phyloP scores from a whole-genome alignment of 2,888 invertebrate genomes.

The Eristalis intricaria region DNA sequence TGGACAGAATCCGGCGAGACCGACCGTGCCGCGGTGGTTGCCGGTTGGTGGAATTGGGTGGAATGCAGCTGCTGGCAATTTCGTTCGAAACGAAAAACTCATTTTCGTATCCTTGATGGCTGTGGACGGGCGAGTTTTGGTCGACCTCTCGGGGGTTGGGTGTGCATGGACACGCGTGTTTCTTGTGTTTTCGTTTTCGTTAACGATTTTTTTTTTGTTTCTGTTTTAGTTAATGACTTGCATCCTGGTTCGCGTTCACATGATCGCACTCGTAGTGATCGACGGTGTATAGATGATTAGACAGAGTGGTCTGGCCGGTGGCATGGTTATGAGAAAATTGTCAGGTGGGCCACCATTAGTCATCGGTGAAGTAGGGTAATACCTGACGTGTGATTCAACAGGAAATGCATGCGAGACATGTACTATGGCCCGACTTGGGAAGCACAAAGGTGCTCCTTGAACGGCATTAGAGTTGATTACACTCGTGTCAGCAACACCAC shows the following conservation, averaged over 20 bases:
- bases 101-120: slow-evolving; percentile 39
- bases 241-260: slow-evolving; percentile 43
- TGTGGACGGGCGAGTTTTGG: not conserved
- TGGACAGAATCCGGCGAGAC: slow-evolving; percentile 54
- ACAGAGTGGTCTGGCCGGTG: not conserved
- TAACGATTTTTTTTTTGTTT: not conserved
- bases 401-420: not conserved
- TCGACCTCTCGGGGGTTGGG: not conserved
- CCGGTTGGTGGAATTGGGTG: slow-evolving; percentile 27
- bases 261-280: slow-evolving; percentile 32
- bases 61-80: slow-evolving; percentile 67
- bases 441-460: not conserved
- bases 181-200: not conserved
- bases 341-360: slow-evolving; percentile 24
- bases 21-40: not conserved
- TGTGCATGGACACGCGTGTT: not conserved
- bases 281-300: slow-evolving; percentile 27
- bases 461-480: not conserved
- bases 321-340: slow-evolving; percentile 9
- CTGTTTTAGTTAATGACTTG: slow-evolving; percentile 52
- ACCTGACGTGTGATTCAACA: not conserved
- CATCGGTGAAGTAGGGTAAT: not conserved
- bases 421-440: not conserved
- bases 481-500: not conserved
- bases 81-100: slow-evolving; percentile 42